Conservation (phyloP, 2,797 vertebrate species). For the Chaenodraco wilsoni region DNA sequence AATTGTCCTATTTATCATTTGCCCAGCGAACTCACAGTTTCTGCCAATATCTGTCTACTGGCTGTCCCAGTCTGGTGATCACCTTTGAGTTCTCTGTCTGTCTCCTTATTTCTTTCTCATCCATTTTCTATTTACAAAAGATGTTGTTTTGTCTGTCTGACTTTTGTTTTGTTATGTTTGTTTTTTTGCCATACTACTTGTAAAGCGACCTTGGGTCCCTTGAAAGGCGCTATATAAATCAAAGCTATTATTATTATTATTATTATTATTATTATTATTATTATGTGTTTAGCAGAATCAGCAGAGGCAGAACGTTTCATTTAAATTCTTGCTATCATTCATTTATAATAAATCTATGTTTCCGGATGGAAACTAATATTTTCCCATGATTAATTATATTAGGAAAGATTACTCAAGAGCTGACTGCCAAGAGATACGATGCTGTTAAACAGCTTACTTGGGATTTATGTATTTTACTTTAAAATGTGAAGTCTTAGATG, state of each 20-base stretch:
- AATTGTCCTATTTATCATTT: conserved; percentile 60
- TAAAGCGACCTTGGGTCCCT: too few species aligned
- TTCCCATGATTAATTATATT: neutral
- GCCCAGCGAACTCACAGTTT: conserved; percentile 22
- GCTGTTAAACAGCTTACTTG: neutral
- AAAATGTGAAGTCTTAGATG: neutral
- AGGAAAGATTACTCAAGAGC: too few species aligned
- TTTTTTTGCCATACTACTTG: too few species aligned
- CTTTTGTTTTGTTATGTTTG: too few species aligned
- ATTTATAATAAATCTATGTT: neutral
- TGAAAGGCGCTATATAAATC: too few species aligned
- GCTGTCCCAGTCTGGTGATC: conserved; percentile 32
- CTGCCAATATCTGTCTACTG: conserved; percentile 17
- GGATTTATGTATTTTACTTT: neutral
- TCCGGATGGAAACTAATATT: neutral
- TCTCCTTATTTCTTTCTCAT: neutral
- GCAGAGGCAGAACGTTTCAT: neutral
- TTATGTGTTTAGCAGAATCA: conserved; percentile 1
- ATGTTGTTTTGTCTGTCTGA: neutral
- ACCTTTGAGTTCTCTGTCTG: conserved; percentile 5
- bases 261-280: too few species aligned
- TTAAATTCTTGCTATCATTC: neutral
- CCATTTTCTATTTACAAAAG: conserved; percentile 4
- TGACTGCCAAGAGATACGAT: too few species aligned
- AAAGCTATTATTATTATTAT: too few species aligned